phyloP scores from a whole-genome alignment of 2,797 vertebrate genomes.

The Rhinella marina region DNA sequence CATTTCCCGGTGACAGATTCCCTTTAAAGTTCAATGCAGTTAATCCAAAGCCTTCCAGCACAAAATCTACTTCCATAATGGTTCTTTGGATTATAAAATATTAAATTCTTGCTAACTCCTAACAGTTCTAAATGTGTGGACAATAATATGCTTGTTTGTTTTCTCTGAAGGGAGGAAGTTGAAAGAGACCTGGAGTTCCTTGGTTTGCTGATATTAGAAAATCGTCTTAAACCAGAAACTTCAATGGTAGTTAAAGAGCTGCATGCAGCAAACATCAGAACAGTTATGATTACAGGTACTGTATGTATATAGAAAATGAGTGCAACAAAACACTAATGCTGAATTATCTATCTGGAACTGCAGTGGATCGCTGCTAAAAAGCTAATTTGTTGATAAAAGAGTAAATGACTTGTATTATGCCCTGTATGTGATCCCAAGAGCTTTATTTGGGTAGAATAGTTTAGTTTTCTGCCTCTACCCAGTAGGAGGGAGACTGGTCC shows the following conservation, averaged over 20 bases:
- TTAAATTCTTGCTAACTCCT: neutral
- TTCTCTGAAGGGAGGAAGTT: constrained; percentile 69
- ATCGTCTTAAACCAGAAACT: constrained; percentile 75
- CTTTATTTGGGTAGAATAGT: no score
- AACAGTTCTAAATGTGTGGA: neutral
- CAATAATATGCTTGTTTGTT: neutral
- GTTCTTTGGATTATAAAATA: neutral
- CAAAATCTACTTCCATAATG: no score
- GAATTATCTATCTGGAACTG: neutral
- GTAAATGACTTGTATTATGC: no score
- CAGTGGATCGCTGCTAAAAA: no score
- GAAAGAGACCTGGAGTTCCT: constrained; percentile 76
- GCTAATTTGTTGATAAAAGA: no score
- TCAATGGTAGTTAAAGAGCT: constrained; percentile 74
- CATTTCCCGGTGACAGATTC: no score
- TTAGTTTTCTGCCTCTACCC: no score
- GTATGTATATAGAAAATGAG: neutral
- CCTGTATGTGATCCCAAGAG: no score
- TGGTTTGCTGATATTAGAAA: constrained; percentile 79
- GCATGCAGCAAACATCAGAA: constrained; percentile 73
- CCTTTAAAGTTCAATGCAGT: no score
- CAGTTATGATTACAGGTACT: constrained; percentile 79
- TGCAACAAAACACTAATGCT: no score
- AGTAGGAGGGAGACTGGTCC: no score
- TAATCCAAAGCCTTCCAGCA: no score